Evolutionary conservation across 1,140 invertebrate species (phyloP).

Genomic region (Tetramorium parvispinum): DNA sequence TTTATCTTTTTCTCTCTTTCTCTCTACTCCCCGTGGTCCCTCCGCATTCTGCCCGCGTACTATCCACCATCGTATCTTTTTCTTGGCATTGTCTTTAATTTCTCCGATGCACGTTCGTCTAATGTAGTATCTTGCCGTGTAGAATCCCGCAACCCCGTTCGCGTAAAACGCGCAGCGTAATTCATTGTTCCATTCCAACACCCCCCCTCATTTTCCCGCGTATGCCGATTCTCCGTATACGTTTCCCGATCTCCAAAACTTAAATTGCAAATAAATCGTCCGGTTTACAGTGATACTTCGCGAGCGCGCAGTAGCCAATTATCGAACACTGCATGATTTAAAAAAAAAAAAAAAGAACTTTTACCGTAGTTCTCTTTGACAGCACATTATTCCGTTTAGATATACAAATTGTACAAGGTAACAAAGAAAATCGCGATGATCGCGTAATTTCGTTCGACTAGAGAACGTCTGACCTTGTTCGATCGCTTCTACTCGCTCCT

Average conservation of each 20-base stretch:
- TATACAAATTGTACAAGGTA: background rate
- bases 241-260: slow-evolving; percentile 37
- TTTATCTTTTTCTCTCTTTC: slow-evolving; percentile 19
- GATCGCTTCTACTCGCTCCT: slow-evolving; percentile 33
- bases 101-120: slow-evolving; percentile 54
- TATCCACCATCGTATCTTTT: slow-evolving; percentile 46
- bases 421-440: background rate
- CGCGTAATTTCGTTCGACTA: slow-evolving; percentile 5
- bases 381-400: background rate
- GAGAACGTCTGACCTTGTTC: slow-evolving; percentile 35
- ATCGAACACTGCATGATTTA: background rate
- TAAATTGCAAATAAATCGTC: slow-evolving; percentile 28
- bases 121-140: slow-evolving; percentile 42
- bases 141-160: slow-evolving; percentile 25
- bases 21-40: background rate
- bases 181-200: slow-evolving; percentile 51
- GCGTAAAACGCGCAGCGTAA: slow-evolving; percentile 59
- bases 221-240: slow-evolving; percentile 29
- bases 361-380: background rate
- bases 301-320: background rate
- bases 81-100: slow-evolving; percentile 58
- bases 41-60: slow-evolving; percentile 7
- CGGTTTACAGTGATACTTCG: background rate
- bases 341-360: background rate
- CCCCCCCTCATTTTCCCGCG: slow-evolving; percentile 47